Conservation (phyloP, 2,113 vertebrate species). For the Eolophus roseicapilla region DNA sequence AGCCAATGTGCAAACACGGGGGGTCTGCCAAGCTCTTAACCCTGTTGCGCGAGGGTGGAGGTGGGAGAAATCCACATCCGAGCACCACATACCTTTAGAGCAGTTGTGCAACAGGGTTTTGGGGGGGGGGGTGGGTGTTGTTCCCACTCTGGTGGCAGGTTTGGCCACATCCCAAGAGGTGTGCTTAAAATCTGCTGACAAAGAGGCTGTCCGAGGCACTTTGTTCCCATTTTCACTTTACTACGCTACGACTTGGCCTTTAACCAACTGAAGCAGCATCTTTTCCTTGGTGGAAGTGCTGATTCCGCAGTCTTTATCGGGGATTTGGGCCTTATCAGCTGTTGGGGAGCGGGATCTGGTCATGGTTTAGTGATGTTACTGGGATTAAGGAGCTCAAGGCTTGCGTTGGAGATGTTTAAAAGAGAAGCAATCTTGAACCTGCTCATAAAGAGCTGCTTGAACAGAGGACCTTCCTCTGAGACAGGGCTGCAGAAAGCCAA, state of each 20-base stretch:
- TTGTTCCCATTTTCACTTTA: conserved; percentile 66
- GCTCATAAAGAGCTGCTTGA: background rate
- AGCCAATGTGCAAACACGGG: accelerated
- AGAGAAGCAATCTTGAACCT: background rate
- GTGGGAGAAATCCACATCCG: background rate
- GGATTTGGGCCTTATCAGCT: conserved; percentile 36
- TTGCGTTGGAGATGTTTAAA: background rate
- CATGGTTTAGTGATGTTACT: background rate
- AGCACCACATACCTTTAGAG: background rate
- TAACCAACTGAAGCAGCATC: conserved; percentile 70
- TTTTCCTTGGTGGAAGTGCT: conserved; percentile 26
- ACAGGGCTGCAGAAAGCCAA: background rate
- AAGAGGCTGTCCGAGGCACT: conserved; percentile 35
- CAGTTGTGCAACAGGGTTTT: background rate
- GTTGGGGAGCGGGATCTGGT: conserved; percentile 43
- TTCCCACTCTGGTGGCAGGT: background rate
- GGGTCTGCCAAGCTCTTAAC: background rate
- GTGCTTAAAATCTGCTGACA: conserved; percentile 61
- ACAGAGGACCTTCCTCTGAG: background rate
- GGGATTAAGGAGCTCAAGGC: background rate
- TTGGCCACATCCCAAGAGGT: conserved; percentile 41
- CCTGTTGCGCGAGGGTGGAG: accelerated
- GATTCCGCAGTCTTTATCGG: conserved; percentile 61
- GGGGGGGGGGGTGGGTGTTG: conserved; percentile 1
- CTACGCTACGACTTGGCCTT: conserved; percentile 57